These are phyloP conservation scores for Chaetophractus vellerosus DNA, from an alignment of 2,797 vertebrate species.

Conservation along the genomic window DNA sequence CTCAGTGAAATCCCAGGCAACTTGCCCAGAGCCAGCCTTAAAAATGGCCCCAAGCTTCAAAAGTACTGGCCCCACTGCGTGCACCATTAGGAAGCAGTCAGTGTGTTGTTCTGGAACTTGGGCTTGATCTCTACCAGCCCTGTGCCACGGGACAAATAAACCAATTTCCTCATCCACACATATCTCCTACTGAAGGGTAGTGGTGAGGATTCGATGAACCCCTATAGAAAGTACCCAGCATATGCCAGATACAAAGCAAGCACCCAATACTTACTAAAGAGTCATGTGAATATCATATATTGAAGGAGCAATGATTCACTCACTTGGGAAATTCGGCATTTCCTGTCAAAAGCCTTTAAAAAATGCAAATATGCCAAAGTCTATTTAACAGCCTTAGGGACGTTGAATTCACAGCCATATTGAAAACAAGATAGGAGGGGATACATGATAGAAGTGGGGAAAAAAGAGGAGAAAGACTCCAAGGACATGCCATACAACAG, in stretches of 20 bases:
- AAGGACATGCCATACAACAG: accelerated
- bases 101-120: neutral
- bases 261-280: neutral
- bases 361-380: neutral
- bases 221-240: neutral
- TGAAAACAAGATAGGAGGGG: neutral
- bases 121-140: neutral
- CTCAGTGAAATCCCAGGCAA: neutral
- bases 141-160: neutral
- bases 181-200: neutral
- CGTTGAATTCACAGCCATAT: neutral
- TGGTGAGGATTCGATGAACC: neutral
- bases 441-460: neutral
- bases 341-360: neutral
- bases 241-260: neutral
- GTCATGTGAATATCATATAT: neutral
- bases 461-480: neutral
- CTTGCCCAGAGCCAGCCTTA: neutral
- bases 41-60: neutral
- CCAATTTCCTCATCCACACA: neutral
- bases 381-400: neutral
- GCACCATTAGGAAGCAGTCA: neutral
- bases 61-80: neutral
- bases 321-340: neutral
- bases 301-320: neutral